phyloP scores from a whole-genome alignment of 92 coral and sea anemone genomes.

The Porites rus region DNA sequence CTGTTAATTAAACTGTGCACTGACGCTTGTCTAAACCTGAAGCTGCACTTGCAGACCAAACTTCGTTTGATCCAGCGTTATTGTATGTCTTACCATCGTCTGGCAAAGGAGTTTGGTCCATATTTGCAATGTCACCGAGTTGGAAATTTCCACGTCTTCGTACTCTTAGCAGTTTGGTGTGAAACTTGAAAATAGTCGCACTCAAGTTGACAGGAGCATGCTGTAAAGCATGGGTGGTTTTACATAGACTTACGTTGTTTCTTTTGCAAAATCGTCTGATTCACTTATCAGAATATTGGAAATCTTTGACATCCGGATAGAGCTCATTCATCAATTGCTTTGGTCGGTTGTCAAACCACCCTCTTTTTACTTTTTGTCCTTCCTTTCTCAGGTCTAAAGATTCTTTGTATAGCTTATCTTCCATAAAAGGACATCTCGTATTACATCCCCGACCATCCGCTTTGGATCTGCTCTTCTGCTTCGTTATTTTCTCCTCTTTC shows the following conservation, averaged over 20 bases:
- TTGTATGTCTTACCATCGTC: conserved; percentile 44
- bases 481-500: neutral
- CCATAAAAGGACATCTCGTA: neutral
- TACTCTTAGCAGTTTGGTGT: neutral
- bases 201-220: conserved; percentile 24
- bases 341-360: neutral
- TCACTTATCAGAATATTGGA: neutral
- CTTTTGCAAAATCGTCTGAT: neutral
- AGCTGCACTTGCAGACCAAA: conserved; percentile 21
- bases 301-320: neutral
- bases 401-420: neutral
- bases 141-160: conserved; percentile 24
- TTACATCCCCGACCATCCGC: neutral
- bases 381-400: neutral
- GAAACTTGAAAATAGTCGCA: conserved; percentile 3
- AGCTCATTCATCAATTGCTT: neutral
- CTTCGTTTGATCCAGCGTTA: conserved; percentile 29
- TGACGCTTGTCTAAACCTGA: conserved; percentile 40
- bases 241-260: neutral
- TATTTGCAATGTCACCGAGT: conserved; percentile 39
- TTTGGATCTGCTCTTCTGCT: neutral
- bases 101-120: conserved; percentile 48
- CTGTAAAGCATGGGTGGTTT: conserved; percentile 27
- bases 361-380: neutral
- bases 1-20: conserved; percentile 43